Conservation (phyloP, 2,113 vertebrate genomes). For the Stomatorhinus ivindoensis region DNA sequence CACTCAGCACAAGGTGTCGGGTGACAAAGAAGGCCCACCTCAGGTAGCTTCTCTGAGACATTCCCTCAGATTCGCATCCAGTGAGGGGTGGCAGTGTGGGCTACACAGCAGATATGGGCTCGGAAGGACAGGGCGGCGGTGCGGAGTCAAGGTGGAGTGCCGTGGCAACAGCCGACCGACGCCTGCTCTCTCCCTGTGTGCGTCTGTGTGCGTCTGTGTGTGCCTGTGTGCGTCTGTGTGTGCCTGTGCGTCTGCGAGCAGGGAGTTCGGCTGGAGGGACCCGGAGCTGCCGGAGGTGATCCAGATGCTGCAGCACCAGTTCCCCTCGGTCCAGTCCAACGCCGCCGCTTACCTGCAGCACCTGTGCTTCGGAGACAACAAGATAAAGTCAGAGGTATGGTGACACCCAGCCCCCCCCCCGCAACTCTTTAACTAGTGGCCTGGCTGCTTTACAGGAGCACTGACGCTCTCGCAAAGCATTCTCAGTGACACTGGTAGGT, state of each 20-base stretch:
- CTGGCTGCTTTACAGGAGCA: background rate
- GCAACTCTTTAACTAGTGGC: background rate
- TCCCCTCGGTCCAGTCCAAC: constrained; percentile 96
- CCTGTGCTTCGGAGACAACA: constrained; percentile 98
- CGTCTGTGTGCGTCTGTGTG: background rate
- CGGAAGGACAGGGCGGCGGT: background rate
- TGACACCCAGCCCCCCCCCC: background rate
- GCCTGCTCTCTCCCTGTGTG: background rate
- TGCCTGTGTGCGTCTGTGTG: background rate
- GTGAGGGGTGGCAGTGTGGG: background rate
- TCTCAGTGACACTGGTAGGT: background rate
- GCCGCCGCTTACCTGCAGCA: constrained; percentile 97
- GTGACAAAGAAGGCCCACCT: background rate
- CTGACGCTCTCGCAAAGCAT: background rate
- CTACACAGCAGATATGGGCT: background rate
- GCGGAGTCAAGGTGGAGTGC: background rate
- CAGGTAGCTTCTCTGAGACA: background rate
- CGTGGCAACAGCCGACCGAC: background rate
- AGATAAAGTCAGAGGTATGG: constrained; percentile 97
- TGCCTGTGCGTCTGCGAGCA: constrained; percentile 34
- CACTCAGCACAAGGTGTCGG: background rate
- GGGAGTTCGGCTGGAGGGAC: constrained; percentile 98
- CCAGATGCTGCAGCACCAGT: constrained; percentile 98
- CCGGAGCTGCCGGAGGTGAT: constrained; percentile 98
- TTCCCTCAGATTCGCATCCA: background rate